These are phyloP conservation scores for Uria lomvia DNA, from an alignment of 2,113 vertebrate species.

Conservation along the genomic window DNA sequence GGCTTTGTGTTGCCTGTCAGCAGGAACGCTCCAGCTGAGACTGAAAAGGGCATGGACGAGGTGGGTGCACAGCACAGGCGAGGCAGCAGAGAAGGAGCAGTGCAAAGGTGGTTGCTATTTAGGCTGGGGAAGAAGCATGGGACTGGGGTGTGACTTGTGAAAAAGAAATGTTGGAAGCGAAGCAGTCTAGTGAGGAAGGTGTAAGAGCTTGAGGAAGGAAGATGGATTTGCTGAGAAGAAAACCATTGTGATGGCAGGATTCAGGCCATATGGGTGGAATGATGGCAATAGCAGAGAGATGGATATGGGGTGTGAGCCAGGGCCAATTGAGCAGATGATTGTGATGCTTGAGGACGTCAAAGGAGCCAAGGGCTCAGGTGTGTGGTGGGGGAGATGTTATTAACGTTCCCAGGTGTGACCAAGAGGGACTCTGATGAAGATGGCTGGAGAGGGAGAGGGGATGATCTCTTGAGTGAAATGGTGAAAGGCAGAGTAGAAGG, in stretches of 20 bases:
- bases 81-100: not conserved
- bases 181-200: not conserved
- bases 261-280: not conserved
- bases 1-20: conserved; percentile 35
- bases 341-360: not conserved
- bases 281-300: not conserved
- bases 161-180: not conserved
- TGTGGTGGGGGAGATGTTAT: not conserved
- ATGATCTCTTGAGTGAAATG: not conserved
- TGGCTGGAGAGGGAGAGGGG: not conserved
- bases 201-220: not conserved
- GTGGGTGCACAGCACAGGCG: not conserved
- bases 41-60: not conserved
- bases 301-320: not conserved
- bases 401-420: not conserved
- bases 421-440: not conserved
- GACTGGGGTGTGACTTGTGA: not conserved
- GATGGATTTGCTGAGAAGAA: not conserved
- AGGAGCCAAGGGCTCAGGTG: not conserved
- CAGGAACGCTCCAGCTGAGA: not conserved
- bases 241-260: not conserved
- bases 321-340: fast-evolving
- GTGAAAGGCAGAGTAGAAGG: not conserved
- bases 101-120: not conserved
- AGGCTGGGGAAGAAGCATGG: not conserved